Evolutionary conservation across 2,888 invertebrate genomes (phyloP), one percentile per base, ranked within the genome.

Genomic region (Drosophila niveifrons): DNA sequence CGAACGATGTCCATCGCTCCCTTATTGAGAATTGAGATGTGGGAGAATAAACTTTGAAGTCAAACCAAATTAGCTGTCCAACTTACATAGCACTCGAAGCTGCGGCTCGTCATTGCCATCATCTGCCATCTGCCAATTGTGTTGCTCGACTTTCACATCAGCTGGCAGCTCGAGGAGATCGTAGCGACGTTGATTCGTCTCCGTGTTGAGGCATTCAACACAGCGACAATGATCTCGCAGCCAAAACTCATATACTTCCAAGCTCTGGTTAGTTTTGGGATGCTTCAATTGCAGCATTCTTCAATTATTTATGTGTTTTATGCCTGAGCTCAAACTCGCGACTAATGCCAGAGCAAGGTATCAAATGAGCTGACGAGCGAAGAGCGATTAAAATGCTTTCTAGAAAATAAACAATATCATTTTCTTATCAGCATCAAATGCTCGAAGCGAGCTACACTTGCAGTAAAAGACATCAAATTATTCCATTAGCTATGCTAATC

Each of bases 121-220:
- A 1, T 2, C 1, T 10, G 29, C n/a, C n/a, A n/a, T n/a, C 15
- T 91, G 82, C 53, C 93, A 90, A 9, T 73, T 66, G 1, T 93
- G 86, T 0, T 84, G 72, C 6, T 79, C 48, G 0, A 94, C 93
- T 34, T 82, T 88, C 0, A 93, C 91, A 63, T 94, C 90, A 8
- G 89, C 92, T 0, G 94, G 93, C 48, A 95, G 92, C 18, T 94
- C 93, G 43, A 94, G 78, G 48, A 95, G 91, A 89, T 94, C 94
- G 31, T 92, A 91, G 56, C 93, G 94, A 78, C 95, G 93, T 90
- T 95, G 95, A 69, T 93, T 93, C 0, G 95, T 95, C 29, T 91
- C 91, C 0, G 90, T 82, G 80, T 94, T 94, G 84, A 94, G 95
- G 78, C 96, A 96, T 31, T 90, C 82, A 0, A 88, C 63, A 87